A percentile compares a stretch with the other conserved stretches of the same genome.
phyloP scores from a whole-genome alignment of 37 sponge, comb jelly and placozoan species.

The Beroe ovata region DNA sequence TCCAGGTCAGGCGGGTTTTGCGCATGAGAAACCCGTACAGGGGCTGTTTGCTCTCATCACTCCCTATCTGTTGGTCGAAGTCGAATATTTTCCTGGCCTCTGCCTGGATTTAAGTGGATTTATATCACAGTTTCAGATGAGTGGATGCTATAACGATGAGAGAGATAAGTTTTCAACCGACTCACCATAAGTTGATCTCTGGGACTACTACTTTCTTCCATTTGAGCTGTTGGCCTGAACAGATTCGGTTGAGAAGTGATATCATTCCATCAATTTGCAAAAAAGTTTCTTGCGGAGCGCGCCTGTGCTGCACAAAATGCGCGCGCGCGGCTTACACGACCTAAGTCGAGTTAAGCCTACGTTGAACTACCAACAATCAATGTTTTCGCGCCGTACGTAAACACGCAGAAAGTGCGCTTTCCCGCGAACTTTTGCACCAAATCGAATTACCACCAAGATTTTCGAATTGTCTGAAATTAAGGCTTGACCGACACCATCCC shows the following conservation, averaged over 20 bases:
- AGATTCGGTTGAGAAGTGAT: too few species aligned
- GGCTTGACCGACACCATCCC: not conserved
- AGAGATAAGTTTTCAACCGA: not conserved
- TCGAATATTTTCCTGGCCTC: constrained; percentile 35
- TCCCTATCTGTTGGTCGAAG: constrained; percentile 41
- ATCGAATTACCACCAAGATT: not conserved
- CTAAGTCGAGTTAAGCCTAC: too few species aligned
- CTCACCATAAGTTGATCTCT: constrained; percentile 53
- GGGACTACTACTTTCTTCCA: not conserved
- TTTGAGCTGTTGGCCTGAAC: constrained; percentile 12
- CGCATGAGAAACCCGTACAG: constrained; percentile 62
- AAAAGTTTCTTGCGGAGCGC: not conserved
- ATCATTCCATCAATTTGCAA: too few species aligned
- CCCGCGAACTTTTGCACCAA: not conserved
- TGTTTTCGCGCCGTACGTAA: too few species aligned
- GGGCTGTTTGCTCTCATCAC: not conserved
- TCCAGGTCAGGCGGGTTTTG: constrained; percentile 62
- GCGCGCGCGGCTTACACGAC: too few species aligned
- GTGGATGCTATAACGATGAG: too few species aligned
- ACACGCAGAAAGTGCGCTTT: not conserved
- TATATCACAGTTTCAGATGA: not conserved
- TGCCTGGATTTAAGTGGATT: not conserved
- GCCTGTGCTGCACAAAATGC: too few species aligned
- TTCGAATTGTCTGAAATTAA: not conserved
- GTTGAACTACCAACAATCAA: too few species aligned